Evolutionary conservation across 2,797 vertebrate genomes (phyloP), one percentile per base, ranked within the genome.

Genomic region (Gobio occitaniae): DNA sequence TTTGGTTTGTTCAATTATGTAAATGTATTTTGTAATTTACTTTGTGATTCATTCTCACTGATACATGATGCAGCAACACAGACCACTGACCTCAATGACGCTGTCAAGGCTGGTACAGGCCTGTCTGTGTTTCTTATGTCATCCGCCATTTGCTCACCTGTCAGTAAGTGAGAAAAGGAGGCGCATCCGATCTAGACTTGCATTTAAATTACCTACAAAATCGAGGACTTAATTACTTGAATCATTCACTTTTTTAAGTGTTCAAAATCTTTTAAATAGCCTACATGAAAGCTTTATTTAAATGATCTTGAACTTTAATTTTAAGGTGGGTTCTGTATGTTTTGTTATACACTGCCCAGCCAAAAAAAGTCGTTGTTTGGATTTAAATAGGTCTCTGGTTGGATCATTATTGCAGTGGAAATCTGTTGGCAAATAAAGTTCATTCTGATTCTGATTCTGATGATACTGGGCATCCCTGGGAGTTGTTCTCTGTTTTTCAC

Each of bases 401-500:
- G 38, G 38, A 41, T 41, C 38, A 41, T 8, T 7, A 41, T 41
- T 41, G 38, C 38, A 41, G 38, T 41, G 38, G 38, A 38, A 38
- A 38, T 38, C 38, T 38, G 38, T 38, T 38, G 6, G 2, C 7
- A 6, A 1, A 41, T 41, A 41, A 41, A 41, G 6, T 41, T 38
- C 38, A 38, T 38, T 41, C 38, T 41, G 38, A 41, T 36, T 36
- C 32, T 36, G 32, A 36, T 41, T 41, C 38, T 41, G 38, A 41
- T 83, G 47, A 19, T 68, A 36, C 15, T 50, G 36, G n/a, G 17
- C 0, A 25, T 70, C 65, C 8, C 32, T 70, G 15, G 29, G 19
- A 59, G 25, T 71, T 82, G 74, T 70, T 66, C 80, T 47, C 76
- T 80, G 71, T 68, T 80, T 83, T 80, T 63, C 44, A 25, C 72